Percentiles rank a stretch among this genome's conserved stretches.
Evolutionary conservation across 2,113 vertebrate genomes (phyloP).

Genomic region (Arizona elegans): DNA sequence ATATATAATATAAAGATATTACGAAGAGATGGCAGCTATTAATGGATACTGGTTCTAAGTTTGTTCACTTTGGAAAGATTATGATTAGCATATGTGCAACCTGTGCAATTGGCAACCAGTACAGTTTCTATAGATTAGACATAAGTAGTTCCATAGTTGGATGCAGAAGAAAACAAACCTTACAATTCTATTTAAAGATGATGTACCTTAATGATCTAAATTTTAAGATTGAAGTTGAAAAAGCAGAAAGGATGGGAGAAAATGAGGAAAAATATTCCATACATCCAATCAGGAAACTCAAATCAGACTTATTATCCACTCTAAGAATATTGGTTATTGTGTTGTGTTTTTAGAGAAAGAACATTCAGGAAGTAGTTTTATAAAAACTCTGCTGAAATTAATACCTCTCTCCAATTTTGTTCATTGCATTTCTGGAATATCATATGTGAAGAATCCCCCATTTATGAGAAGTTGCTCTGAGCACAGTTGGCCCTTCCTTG

Average conservation of each 20-base stretch:
- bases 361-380: not conserved
- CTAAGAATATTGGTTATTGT: not conserved
- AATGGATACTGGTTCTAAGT: not conserved
- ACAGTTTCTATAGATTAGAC: not conserved
- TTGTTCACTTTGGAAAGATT: not conserved
- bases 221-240: not conserved
- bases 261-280: not conserved
- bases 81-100: not conserved
- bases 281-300: not conserved
- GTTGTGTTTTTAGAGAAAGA: not conserved
- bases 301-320: not conserved
- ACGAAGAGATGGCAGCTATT: not conserved
- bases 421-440: conserved; percentile 7
- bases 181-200: not conserved
- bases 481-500: conserved; percentile 2
- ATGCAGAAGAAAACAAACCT: not conserved
- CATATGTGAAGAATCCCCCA: not conserved
- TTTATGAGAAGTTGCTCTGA: conserved; percentile 15
- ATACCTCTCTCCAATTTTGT: not conserved
- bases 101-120: not conserved
- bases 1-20: not conserved
- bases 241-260: not conserved
- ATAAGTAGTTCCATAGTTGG: not conserved
- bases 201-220: not conserved
- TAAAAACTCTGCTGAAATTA: not conserved